Evolutionary conservation across 2,113 vertebrate genomes (phyloP).

Genomic region (Empidonax alnorum): DNA sequence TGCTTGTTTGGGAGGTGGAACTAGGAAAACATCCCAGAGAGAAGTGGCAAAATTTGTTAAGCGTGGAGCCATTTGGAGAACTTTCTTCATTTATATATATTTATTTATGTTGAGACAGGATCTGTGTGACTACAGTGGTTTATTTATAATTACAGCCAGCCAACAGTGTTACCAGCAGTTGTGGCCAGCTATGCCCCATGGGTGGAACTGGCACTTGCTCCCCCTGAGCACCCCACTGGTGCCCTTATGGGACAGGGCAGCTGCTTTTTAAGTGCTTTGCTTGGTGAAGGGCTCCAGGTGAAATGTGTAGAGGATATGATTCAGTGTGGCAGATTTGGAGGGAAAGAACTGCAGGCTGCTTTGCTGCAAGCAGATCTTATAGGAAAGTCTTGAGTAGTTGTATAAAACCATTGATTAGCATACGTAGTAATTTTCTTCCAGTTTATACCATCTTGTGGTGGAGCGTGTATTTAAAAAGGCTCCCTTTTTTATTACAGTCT

Average conservation of each 20-base stretch:
- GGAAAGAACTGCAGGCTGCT: background rate
- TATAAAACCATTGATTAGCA: constrained; percentile 65
- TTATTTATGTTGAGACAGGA: constrained; percentile 68
- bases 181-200: background rate
- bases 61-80: background rate
- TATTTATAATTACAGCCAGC: constrained; percentile 64
- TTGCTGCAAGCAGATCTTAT: background rate
- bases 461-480: constrained; percentile 35
- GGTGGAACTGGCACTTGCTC: constrained; percentile 38
- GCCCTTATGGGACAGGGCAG: constrained; percentile 34
- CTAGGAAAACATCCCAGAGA: background rate
- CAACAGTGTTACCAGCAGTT: constrained; percentile 30
- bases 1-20: background rate
- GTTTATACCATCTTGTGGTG: constrained; percentile 62
- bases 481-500: constrained; percentile 57
- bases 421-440: constrained; percentile 68
- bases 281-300: background rate
- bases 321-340: background rate
- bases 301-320: background rate
- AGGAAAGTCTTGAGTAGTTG: constrained; percentile 43
- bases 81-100: constrained; percentile 64
- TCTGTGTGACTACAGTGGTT: constrained; percentile 58
- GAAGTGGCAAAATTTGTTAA: background rate
- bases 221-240: background rate
- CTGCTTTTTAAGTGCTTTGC: constrained; percentile 44